Base-by-base conservation (phyloP, 1,140 invertebrate species). In the Pectinophora gossypiella region DNA sequence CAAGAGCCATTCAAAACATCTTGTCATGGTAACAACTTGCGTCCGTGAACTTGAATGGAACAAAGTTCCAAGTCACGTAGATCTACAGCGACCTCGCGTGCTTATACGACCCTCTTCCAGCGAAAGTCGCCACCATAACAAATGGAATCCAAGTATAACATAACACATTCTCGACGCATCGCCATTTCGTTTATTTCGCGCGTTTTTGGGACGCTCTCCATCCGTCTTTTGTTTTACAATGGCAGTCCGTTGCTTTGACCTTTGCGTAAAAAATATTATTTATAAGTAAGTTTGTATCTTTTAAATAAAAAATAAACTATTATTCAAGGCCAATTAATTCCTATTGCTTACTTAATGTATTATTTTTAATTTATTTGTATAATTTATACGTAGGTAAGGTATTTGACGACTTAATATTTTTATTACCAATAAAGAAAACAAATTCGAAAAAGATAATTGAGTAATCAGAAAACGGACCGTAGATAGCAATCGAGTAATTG, bases 71-170 rank as follows among this genome's bases (percentile, higher is more conserved):
- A 32, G 27, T 32, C 27, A 32, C 27, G 27, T 32, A 4, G 22
- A 1, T 32, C 27, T 32, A 12, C n/a, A 7, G 19, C 13, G 42
- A 44, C 42, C 42, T 44, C 42, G 38, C n/a, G 38, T 40, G 42
- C 42, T 5, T 9, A 13, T 15, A 10, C 42, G 43, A 52, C 50
- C 42, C 42, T 52, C n/a, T 42, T 48, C 23, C 47, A 45, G 38
- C 36, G 48, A 44, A 49, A 54, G 48, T 46, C 42, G 49, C 38
- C 27, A n/a, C n/a, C n/a, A n/a, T 32, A n/a, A 32, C 27, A 9
- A 32, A 32, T 32, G 9, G 27, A 1, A n/a, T 9, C 1, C 16
- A 15, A 40, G 36, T 1, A 40, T 38, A 4, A 3, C 16, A 18
- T 40, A 40, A 40, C 16, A 40, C n/a, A 40, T 40, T 40, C 36